These are phyloP conservation scores for Panagrolaimus sp. DNA, from an alignment of 1,140 invertebrate genomes.

Conservation along the genomic window DNA sequence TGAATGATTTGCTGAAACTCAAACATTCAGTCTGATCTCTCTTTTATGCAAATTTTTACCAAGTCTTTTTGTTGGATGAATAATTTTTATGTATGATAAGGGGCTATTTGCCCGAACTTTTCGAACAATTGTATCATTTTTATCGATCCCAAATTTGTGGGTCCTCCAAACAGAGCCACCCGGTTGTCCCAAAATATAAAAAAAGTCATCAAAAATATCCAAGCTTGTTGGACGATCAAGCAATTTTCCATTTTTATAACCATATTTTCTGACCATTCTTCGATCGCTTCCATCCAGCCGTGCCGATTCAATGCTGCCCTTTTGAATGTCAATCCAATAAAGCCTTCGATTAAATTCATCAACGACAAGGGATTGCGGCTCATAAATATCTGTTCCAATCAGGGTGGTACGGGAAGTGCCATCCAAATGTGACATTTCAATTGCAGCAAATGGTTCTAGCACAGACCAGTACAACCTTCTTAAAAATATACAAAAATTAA, in stretches of 20 bases:
- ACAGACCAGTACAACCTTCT: background rate
- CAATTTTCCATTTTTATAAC: background rate
- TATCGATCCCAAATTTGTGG: background rate
- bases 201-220: conserved; percentile 2
- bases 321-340: conserved; percentile 73
- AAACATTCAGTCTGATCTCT: background rate
- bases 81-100: background rate
- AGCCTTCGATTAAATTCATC: conserved; percentile 68
- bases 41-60: background rate
- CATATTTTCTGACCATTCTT: conserved; percentile 61
- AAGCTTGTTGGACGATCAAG: conserved; percentile 7
- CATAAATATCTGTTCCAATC: background rate
- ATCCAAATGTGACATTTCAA: background rate
- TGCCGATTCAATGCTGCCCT: conserved; percentile 71
- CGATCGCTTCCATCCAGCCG: conserved; percentile 72
- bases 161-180: conserved; percentile 6
- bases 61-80: conserved; percentile 8
- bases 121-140: background rate
- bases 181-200: conserved; percentile 8
- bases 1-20: background rate
- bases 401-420: background rate
- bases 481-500: too few species aligned
- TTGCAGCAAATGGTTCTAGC: background rate
- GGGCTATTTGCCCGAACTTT: background rate
- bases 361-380: conserved; percentile 65